Percentiles rank a stretch among this genome's conserved stretches.
Evolutionary conservation across 2,113 vertebrate species (phyloP).

Genomic region (Myiozetetes cayanensis): DNA sequence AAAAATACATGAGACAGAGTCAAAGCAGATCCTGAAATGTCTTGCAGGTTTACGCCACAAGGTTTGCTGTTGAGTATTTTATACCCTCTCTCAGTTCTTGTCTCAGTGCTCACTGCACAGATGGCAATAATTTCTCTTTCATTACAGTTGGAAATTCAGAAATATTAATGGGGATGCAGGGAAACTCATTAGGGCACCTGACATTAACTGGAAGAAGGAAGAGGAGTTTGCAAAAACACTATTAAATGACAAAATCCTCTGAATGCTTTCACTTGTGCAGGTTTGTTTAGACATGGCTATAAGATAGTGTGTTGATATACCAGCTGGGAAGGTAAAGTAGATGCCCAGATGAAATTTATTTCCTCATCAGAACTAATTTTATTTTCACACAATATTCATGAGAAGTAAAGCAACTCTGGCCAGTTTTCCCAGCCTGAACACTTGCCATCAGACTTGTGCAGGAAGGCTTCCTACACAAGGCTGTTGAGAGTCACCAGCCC

Average conservation of each 20-base stretch:
- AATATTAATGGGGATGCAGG: neutral
- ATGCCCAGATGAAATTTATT: neutral
- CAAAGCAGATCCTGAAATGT: neutral
- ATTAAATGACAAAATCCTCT: neutral
- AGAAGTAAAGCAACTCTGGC: neutral
- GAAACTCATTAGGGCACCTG: neutral
- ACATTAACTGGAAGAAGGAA: neutral
- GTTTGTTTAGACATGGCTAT: neutral
- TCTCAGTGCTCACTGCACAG: neutral
- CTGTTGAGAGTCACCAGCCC: neutral
- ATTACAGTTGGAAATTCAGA: neutral
- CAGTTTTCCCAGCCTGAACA: neutral
- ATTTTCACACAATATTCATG: neutral
- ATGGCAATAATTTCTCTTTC: neutral
- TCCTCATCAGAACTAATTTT: neutral
- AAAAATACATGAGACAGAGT: neutral
- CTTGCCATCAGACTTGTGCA: neutral
- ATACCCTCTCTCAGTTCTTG: neutral
- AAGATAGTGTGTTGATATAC: neutral
- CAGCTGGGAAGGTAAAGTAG: neutral
- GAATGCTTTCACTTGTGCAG: neutral
- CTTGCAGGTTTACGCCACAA: neutral
- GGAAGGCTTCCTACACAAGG: neutral
- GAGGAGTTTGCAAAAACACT: neutral
- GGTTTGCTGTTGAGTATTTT: neutral